Percentiles rank a stretch among this genome's conserved stretches.
Conservation (phyloP, 2,888 invertebrate species). For the Cordilura impudica region DNA sequence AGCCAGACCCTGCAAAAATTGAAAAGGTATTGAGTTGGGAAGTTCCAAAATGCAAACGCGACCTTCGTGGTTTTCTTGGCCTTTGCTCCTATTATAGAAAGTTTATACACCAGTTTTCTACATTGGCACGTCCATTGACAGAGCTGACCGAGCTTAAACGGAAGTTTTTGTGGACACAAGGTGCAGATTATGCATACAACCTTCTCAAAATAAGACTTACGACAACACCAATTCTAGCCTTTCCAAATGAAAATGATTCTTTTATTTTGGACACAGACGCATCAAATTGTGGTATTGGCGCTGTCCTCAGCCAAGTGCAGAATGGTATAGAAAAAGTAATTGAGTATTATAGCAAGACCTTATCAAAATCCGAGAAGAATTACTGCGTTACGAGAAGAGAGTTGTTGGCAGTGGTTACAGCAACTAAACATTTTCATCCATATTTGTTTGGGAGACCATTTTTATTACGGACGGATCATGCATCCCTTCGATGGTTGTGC, state of each 20-base stretch:
- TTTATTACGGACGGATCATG: slow-evolving; percentile 69
- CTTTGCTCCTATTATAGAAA: too few relatives aligned
- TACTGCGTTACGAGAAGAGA: too few relatives aligned
- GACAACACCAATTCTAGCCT: neutral
- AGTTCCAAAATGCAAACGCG: neutral
- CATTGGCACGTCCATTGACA: too few relatives aligned
- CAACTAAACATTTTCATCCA: slow-evolving; percentile 67
- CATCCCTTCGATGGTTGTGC: slow-evolving; percentile 69
- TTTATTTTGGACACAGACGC: slow-evolving; percentile 42
- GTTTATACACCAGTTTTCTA: too few relatives aligned
- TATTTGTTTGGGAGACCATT: slow-evolving; percentile 69
- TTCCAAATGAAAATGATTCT: neutral
- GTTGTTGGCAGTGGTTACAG: slow-evolving; percentile 65
- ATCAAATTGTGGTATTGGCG: slow-evolving; percentile 16
- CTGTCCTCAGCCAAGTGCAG: slow-evolving; percentile 16
- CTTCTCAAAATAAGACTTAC: neutral
- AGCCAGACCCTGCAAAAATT: too few relatives aligned
- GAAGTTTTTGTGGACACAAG: neutral
- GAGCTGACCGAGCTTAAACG: neutral
- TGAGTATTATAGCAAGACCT: neutral
- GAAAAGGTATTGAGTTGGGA: neutral
- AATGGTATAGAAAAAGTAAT: too few relatives aligned
- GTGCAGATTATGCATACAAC: neutral
- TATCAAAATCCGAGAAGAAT: neutral
- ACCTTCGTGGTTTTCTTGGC: too few relatives aligned